Evolutionary conservation across 2,888 invertebrate genomes (phyloP).

Genomic region (Drosophila nigritarsus): DNA sequence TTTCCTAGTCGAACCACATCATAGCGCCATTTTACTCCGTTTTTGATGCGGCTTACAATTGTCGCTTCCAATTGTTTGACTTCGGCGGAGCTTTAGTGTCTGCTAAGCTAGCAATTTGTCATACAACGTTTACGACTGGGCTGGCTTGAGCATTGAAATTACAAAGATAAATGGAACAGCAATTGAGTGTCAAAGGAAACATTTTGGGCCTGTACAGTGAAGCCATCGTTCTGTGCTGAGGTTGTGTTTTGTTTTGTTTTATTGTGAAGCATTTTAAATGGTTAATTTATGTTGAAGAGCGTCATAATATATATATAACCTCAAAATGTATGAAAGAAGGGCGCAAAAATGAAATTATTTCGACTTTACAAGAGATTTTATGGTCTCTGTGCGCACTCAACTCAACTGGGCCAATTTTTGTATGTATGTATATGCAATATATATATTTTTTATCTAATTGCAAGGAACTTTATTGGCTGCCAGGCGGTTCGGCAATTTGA

Average conservation of each 20-base stretch:
- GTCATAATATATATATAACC: slow-evolving; percentile 32
- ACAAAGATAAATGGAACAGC: slow-evolving; percentile 33
- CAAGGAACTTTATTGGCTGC: slow-evolving; percentile 24
- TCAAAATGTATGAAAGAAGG: slow-evolving; percentile 13
- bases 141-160: slow-evolving; percentile 50
- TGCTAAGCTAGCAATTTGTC: slow-evolving; percentile 68
- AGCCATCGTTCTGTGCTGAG: slow-evolving; percentile 18
- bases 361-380: slow-evolving; percentile 60
- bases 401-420: slow-evolving; percentile 8
- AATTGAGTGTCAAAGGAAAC: slow-evolving; percentile 59
- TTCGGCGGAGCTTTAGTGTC: slow-evolving; percentile 14
- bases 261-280: slow-evolving; percentile 50
- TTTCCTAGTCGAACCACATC: neutral
- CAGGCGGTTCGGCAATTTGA: slow-evolving; percentile 26
- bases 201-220: slow-evolving; percentile 22
- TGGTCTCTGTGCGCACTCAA: slow-evolving; percentile 13
- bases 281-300: slow-evolving; percentile 40
- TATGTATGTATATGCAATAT: neutral
- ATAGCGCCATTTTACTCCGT: neutral
- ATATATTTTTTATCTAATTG: slow-evolving; percentile 26
- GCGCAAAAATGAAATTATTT: slow-evolving; percentile 67
- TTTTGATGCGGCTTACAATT: slow-evolving; percentile 23
- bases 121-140: slow-evolving; percentile 67
- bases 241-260: slow-evolving; percentile 17
- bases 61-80: slow-evolving; percentile 20